These are phyloP conservation scores for Scaptomyza parva DNA, from an alignment of 2,888 invertebrate species.

Conservation along the genomic window DNA sequence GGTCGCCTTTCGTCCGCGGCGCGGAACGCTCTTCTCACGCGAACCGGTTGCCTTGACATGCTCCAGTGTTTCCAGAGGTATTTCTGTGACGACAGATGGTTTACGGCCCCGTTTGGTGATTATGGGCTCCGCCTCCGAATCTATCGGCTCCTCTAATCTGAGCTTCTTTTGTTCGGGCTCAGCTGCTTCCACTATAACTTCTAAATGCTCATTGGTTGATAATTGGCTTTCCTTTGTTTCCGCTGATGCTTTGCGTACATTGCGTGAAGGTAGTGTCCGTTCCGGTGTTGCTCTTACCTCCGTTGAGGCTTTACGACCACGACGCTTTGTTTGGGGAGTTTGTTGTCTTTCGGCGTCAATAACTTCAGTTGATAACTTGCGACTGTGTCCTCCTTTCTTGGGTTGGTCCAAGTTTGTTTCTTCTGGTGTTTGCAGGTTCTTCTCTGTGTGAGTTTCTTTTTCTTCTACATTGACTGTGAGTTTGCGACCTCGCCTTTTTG, in stretches of 20 bases:
- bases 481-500: neutral
- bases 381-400: conserved; percentile 6
- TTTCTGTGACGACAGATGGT: conserved; percentile 6
- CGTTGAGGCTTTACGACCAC: conserved; percentile 35
- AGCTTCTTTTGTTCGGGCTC: conserved; percentile 23
- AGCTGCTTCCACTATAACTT: conserved; percentile 18
- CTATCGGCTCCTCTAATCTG: neutral
- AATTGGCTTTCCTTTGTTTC: conserved; percentile 24
- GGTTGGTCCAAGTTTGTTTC: neutral
- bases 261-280: conserved; percentile 24
- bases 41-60: conserved; percentile 1
- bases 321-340: conserved; percentile 21
- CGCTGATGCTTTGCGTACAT: conserved; percentile 45
- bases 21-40: conserved; percentile 19
- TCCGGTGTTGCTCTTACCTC: conserved; percentile 22
- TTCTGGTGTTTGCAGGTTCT: neutral
- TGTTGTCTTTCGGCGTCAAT: conserved; percentile 4
- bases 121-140: neutral
- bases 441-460: neutral
- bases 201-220: conserved; percentile 3
- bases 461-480: neutral
- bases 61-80: neutral
- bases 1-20: conserved; percentile 41
- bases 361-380: conserved; percentile 35
- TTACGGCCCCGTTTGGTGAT: conserved; percentile 41